Evolutionary conservation across 92 coral and sea anemone species (phyloP).

Genomic region (Bergia puertoricense): DNA sequence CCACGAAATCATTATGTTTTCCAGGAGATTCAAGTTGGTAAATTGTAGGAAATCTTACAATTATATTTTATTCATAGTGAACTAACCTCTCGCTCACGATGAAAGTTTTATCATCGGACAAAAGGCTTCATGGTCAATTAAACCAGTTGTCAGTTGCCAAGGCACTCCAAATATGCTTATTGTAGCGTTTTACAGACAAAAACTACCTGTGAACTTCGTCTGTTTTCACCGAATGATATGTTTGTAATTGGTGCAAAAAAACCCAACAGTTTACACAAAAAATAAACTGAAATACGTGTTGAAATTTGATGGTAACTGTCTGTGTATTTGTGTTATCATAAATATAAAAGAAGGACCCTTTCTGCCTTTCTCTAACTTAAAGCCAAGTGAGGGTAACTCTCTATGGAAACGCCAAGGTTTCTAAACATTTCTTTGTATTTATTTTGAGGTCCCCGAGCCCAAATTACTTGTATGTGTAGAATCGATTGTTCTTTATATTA

Average conservation of each 20-base stretch:
- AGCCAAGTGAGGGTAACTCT: neutral
- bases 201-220: slow-evolving; percentile 16
- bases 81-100: neutral
- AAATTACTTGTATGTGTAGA: too few species aligned
- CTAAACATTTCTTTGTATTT: neutral
- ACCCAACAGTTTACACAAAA: neutral
- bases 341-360: too few species aligned
- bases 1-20: slow-evolving; percentile 23
- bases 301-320: neutral
- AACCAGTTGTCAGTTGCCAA: neutral
- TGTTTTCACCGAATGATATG: neutral
- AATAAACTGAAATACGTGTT: neutral
- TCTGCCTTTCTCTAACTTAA: too few species aligned
- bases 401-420: neutral
- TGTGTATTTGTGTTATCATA: neutral
- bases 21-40: neutral
- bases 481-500: too few species aligned
- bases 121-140: slow-evolving; percentile 24
- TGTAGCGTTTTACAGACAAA: neutral
- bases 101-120: slow-evolving; percentile 38
- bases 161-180: slow-evolving; percentile 4
- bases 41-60: neutral
- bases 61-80: slow-evolving; percentile 38
- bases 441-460: neutral
- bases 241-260: neutral